Evolutionary conservation across 2,113 vertebrate genomes (phyloP), one percentile per base, ranked within the genome.

Genomic region (Amphilophus citrinellus): DNA sequence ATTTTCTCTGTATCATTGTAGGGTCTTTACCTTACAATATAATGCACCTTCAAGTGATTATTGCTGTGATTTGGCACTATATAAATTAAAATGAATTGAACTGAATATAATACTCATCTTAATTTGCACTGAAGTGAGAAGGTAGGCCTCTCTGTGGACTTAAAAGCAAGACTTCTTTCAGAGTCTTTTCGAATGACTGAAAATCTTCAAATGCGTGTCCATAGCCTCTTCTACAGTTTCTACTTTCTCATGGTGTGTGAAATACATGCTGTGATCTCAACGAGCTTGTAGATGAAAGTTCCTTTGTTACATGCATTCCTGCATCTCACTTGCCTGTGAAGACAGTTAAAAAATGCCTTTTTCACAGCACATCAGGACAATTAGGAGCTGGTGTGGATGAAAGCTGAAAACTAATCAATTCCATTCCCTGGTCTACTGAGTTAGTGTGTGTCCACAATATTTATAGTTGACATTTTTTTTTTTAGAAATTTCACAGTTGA

Each of bases 261-360:
- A 88, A 82, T 59, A 39, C 30, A 82, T 42, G 39, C 32, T 75
- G 27, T 42, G 24, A 78, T 80, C 59, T 60, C 84, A 85, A 88
- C 77, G 44, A 90, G 77, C 68, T 59, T 7, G 47, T 37, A 79
- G 76, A 76, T 79, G 50, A 90, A 87, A 50, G 61, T 84, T 78
- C 80, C 73, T 59, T 89, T 4, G 66, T 88, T 86, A 68, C 79
- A 91, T 44, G 62, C 82, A 4, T 89, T 93, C 84, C 91, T 89
- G 86, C 73, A 82, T 88, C 77, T 87, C 80, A 85, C 60, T 87
- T 86, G 53, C 86, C 79, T 83, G 89, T 76, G 80, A 80, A 89
- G 77, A 62, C 79, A 82, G 77, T 89, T 79, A 42, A 82, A 86
- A 84, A 82, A 87, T 30, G 53, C 75, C 35, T 88, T 81, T 88